Evolutionary conservation across 2,797 vertebrate species (phyloP).

Genomic region (Xyrichtys novacula): DNA sequence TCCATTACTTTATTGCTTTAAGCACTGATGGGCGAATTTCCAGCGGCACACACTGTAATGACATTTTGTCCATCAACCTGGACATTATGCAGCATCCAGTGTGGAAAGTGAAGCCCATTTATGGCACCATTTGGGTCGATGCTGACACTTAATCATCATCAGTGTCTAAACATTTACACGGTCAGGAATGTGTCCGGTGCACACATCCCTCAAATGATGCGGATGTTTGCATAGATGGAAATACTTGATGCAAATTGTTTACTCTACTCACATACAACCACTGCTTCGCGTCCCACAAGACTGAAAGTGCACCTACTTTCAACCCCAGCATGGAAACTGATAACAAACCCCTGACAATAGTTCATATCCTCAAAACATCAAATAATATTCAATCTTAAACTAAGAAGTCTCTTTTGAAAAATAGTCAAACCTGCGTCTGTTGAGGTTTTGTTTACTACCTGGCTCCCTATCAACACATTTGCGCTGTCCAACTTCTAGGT

Average conservation of each 20-base stretch:
- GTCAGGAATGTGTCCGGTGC: slow-evolving; percentile 11
- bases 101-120: slow-evolving; percentile 14
- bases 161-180: slow-evolving; percentile 44
- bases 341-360: not conserved
- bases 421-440: no score
- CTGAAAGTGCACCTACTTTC: not conserved
- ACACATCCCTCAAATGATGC: slow-evolving; percentile 9
- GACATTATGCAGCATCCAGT: slow-evolving; percentile 1
- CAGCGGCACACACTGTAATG: slow-evolving; percentile 17
- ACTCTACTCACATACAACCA: not conserved
- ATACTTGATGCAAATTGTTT: not conserved
- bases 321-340: not conserved
- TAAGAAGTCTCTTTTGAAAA: no score
- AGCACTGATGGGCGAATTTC: slow-evolving; percentile 40
- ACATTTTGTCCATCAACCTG: slow-evolving; percentile 28
- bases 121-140: slow-evolving; percentile 16
- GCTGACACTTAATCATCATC: slow-evolving; percentile 6
- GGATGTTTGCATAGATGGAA: slow-evolving; percentile 19
- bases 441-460: no score
- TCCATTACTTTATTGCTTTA: slow-evolving; percentile 54
- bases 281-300: no score
- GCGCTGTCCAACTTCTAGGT: no score
- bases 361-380: no score
- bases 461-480: no score
- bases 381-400: no score